Percentiles rank a stretch among this genome's conserved stretches.
phyloP scores from a whole-genome alignment of 2,888 invertebrate genomes.

The Cinara cedri region DNA sequence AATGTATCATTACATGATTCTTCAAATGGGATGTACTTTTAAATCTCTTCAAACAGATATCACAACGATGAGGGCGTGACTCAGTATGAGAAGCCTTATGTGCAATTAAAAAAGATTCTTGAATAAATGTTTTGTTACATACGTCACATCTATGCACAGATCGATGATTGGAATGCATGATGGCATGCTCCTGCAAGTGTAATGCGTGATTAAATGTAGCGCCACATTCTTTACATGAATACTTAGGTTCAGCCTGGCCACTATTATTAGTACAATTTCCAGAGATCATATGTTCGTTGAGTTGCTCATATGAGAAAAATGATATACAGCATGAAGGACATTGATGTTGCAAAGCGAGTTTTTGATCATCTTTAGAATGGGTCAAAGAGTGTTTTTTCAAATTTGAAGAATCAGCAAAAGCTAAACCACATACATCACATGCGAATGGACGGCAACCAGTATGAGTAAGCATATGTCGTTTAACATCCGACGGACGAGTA shows the following conservation, averaged over 20 bases:
- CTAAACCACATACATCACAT: constrained; percentile 69
- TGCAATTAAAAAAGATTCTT: constrained; percentile 59
- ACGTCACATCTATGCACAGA: constrained; percentile 59
- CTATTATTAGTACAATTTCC: constrained; percentile 46
- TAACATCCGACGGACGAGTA: constrained; percentile 60
- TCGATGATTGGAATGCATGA: constrained; percentile 58
- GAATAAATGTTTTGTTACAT: constrained; percentile 60
- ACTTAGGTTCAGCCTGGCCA: constrained; percentile 32
- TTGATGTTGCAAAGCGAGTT: constrained; percentile 36
- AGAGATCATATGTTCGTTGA: constrained; percentile 51
- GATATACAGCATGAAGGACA: constrained; percentile 37
- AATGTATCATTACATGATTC: constrained; percentile 60
- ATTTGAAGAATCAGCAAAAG: constrained; percentile 72
- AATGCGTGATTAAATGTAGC: constrained; percentile 58
- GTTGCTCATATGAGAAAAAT: constrained; percentile 50
- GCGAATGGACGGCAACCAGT: constrained; percentile 70
- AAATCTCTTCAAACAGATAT: constrained; percentile 60
- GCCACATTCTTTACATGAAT: constrained; percentile 57
- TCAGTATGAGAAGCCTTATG: constrained; percentile 60
- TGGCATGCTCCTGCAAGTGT: constrained; percentile 59
- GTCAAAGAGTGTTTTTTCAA: constrained; percentile 72
- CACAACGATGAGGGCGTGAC: constrained; percentile 59
- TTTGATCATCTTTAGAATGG: constrained; percentile 63
- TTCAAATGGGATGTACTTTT: constrained; percentile 60
- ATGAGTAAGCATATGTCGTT: constrained; percentile 70